phyloP scores from a whole-genome alignment of 92 coral and sea anemone genomes.

The Palythoa grandiflora region DNA sequence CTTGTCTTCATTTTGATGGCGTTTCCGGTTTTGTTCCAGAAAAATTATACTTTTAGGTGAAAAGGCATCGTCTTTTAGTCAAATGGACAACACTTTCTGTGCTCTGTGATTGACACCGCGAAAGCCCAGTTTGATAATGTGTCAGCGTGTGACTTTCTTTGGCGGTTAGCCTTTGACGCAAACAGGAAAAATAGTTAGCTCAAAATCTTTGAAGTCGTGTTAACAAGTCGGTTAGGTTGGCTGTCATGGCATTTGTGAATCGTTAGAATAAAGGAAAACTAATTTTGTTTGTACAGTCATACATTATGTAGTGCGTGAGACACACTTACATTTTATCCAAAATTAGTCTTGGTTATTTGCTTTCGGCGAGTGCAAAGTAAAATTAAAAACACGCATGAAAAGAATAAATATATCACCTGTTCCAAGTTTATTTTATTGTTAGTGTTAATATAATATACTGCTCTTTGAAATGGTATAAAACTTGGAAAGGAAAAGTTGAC shows the following conservation, averaged over 20 bases:
- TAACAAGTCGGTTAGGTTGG: neutral
- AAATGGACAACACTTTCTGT: conserved; percentile 1
- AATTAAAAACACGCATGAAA: conserved; percentile 4
- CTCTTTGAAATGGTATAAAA: neutral
- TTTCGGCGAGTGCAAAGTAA: neutral
- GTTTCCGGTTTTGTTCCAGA: conserved; percentile 27
- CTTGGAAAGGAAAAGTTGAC: conserved; percentile 7
- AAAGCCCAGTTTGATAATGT: conserved; percentile 5
- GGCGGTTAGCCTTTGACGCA: conserved; percentile 11
- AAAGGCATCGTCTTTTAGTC: neutral
- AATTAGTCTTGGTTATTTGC: conserved; percentile 7
- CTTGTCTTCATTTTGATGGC: conserved; percentile 7
- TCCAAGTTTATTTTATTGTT: conserved; percentile 3
- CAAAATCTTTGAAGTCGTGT: neutral
- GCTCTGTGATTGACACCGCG: conserved; percentile 20
- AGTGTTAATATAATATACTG: neutral
- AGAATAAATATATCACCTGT: neutral
- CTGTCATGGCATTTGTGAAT: neutral
- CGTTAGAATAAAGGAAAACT: neutral
- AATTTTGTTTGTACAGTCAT: neutral
- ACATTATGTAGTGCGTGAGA: conserved; percentile 11
- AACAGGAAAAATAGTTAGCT: conserved; percentile 1
- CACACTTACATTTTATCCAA: neutral
- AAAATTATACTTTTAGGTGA: conserved; percentile 3
- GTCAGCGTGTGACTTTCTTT: neutral